Evolutionary conservation across 2,888 invertebrate species (phyloP).

Genomic region (Dicyrtomina minuta): DNA sequence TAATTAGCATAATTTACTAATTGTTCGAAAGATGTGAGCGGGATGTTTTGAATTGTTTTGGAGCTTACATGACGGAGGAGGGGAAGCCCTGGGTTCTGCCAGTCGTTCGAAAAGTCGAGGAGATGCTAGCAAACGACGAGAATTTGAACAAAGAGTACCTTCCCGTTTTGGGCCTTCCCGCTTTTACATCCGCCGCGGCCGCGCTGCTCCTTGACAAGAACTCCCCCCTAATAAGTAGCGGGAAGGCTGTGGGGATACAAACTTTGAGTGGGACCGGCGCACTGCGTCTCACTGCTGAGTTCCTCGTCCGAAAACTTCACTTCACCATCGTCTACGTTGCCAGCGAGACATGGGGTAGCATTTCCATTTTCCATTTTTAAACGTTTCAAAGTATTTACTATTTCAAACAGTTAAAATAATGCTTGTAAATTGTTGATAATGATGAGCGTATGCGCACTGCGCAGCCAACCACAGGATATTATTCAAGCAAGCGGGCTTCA

Average conservation of each 20-base stretch:
- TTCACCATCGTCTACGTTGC: constrained; percentile 73
- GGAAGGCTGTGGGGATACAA: constrained; percentile 85
- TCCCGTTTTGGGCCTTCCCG: constrained; percentile 82
- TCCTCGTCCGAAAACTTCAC: constrained; percentile 67
- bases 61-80: constrained; percentile 89
- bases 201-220: constrained; percentile 82
- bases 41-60: no score
- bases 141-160: constrained; percentile 92
- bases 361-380: no score
- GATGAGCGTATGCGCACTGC: constrained; percentile 41
- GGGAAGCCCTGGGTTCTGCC: constrained; percentile 98
- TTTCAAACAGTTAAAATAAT: no score
- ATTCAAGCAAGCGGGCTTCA: constrained; percentile 82
- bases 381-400: no score
- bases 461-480: constrained; percentile 89
- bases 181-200: constrained; percentile 74
- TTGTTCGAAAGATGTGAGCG: no score
- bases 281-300: constrained; percentile 84
- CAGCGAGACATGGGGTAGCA: constrained; percentile 95
- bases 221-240: constrained; percentile 68
- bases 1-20: no score
- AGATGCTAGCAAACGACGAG: constrained; percentile 74
- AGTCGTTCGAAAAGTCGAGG: constrained; percentile 87
- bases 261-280: constrained; percentile 92
- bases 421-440: not conserved